Conservation (phyloP, 2,113 vertebrate species). For the Chaetorhynchus papuensis region DNA sequence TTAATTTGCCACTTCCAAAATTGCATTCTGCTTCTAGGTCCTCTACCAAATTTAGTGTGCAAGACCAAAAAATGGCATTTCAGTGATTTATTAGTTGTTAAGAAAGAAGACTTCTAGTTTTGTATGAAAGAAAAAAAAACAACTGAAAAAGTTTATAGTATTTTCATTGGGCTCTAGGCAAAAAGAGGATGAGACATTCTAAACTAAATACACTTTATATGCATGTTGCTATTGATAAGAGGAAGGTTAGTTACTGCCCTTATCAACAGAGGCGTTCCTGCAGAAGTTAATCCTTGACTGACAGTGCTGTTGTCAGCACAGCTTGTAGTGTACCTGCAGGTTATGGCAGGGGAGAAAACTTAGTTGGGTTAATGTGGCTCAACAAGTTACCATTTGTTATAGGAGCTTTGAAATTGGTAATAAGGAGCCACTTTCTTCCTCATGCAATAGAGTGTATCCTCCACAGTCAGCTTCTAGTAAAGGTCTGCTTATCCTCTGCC, state of each 20-base stretch:
- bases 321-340: neutral
- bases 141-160: fast-evolving
- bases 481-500: neutral
- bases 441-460: fast-evolving
- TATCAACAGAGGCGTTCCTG: neutral
- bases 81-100: neutral
- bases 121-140: neutral
- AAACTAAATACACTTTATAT: neutral
- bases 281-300: neutral
- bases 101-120: neutral
- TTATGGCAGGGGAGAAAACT: neutral
- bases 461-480: neutral
- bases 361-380: neutral
- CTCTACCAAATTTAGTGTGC: neutral
- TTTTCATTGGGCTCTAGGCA: neutral
- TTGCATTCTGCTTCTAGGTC: neutral
- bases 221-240: neutral
- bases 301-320: neutral
- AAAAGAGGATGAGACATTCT: neutral
- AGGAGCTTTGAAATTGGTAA: neutral
- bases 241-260: neutral
- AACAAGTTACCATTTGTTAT: neutral
- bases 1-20: neutral
- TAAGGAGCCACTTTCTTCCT: neutral
- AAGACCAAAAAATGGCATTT: neutral